These are phyloP conservation scores for Andrena hattorfiana DNA, from an alignment of 2,888 invertebrate genomes.

Conservation along the genomic window DNA sequence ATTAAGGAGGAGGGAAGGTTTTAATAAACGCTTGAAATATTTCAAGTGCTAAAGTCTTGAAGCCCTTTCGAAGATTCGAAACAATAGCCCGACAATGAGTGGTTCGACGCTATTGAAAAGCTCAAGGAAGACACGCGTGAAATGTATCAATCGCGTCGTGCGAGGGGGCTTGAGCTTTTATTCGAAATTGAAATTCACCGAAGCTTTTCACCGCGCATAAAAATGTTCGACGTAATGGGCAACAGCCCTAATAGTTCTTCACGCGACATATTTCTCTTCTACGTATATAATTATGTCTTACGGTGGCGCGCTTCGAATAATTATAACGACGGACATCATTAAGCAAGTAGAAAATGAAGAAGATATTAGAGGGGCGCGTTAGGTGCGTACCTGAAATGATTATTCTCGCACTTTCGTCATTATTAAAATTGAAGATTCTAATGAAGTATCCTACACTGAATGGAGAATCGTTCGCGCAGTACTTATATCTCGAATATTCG, in stretches of 20 bases:
- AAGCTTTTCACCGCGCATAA: slow-evolving; percentile 33
- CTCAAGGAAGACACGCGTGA: slow-evolving; percentile 10
- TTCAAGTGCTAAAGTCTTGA: slow-evolving; percentile 25
- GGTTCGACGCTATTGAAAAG: slow-evolving; percentile 11
- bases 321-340: slow-evolving; percentile 79
- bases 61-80: slow-evolving; percentile 22
- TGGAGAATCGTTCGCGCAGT: slow-evolving; percentile 37
- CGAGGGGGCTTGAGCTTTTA: slow-evolving; percentile 18
- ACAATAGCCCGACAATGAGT: slow-evolving; percentile 20
- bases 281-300: slow-evolving; percentile 76
- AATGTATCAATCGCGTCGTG: slow-evolving; percentile 21
- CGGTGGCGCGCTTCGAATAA: slow-evolving; percentile 73
- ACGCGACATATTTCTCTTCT: slow-evolving; percentile 63
- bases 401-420: slow-evolving; percentile 69
- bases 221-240: slow-evolving; percentile 34
- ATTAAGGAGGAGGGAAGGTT: neutral
- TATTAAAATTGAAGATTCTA: slow-evolving; percentile 57
- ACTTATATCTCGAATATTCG: slow-evolving; percentile 35
- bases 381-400: slow-evolving; percentile 66
- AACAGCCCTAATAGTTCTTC: slow-evolving; percentile 59
- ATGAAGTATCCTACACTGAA: slow-evolving; percentile 51
- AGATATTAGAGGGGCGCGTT: slow-evolving; percentile 39
- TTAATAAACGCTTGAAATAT: neutral
- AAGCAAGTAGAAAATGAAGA: slow-evolving; percentile 76
- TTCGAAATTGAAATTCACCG: slow-evolving; percentile 47